Evolutionary conservation across 2,113 vertebrate genomes (phyloP).

Genomic region (Xiphias gladius): DNA sequence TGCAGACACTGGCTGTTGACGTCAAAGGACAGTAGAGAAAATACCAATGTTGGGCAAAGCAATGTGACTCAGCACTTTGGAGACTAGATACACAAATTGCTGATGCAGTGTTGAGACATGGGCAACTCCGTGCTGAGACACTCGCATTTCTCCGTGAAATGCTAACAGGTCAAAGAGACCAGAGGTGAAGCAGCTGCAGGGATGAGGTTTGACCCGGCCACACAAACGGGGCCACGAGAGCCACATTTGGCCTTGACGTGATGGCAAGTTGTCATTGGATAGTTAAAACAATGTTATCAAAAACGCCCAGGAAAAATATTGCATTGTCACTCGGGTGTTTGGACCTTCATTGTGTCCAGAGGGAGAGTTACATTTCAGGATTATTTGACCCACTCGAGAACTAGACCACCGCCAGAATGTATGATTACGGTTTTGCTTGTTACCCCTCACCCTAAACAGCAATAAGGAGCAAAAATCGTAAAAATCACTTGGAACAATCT

Average conservation of each 20-base stretch:
- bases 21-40: conserved; percentile 50
- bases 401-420: background rate
- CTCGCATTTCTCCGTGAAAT: conserved; percentile 27
- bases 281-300: background rate
- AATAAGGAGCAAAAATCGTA: conserved; percentile 5
- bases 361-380: background rate
- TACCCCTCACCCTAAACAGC: background rate
- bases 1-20: conserved; percentile 33
- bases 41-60: conserved; percentile 32
- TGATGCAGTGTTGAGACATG: conserved; percentile 55
- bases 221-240: background rate
- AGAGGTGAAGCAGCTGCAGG: conserved; percentile 7
- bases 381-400: conserved; percentile 1
- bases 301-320: background rate
- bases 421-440: conserved; percentile 4
- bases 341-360: background rate
- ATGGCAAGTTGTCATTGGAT: background rate
- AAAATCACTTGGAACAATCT: conserved; percentile 11
- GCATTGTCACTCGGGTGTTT: background rate
- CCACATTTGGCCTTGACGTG: background rate
- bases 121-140: conserved; percentile 27
- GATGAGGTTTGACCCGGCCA: background rate
- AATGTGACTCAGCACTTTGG: conserved; percentile 70
- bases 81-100: conserved; percentile 49
- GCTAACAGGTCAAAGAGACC: conserved; percentile 22